These are phyloP conservation scores for Heliopora coerulea DNA, from an alignment of 92 coral and sea anemone genomes.

Conservation along the genomic window DNA sequence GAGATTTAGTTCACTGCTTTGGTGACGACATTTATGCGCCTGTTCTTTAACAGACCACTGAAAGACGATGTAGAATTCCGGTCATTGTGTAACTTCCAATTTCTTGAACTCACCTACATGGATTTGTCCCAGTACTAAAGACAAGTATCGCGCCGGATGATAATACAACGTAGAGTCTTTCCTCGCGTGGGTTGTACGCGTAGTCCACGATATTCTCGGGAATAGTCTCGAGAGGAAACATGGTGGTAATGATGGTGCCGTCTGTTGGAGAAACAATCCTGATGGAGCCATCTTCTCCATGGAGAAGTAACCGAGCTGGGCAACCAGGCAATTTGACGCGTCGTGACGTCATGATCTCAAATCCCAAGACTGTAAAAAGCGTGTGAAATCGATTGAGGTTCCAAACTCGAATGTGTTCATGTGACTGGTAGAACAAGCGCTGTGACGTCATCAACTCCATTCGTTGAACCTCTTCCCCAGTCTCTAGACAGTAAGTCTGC, in stretches of 20 bases:
- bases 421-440: slow-evolving; percentile 69
- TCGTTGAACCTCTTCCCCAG: slow-evolving; percentile 79
- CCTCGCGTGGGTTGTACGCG: slow-evolving; percentile 79
- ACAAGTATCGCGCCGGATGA: slow-evolving; percentile 76
- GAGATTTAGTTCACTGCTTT: too few relatives aligned
- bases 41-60: too few relatives aligned
- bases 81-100: too few relatives aligned
- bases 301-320: slow-evolving; percentile 75
- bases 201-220: slow-evolving; percentile 67
- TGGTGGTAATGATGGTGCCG: slow-evolving; percentile 77
- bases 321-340: slow-evolving; percentile 73
- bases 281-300: slow-evolving; percentile 86
- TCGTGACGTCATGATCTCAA: slow-evolving; percentile 55
- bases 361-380: slow-evolving; percentile 78
- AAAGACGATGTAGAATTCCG: too few relatives aligned
- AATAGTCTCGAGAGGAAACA: slow-evolving; percentile 78
- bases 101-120: slow-evolving; percentile 99
- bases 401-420: slow-evolving; percentile 85
- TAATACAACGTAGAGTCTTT: slow-evolving; percentile 77
- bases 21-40: too few relatives aligned
- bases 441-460: slow-evolving; percentile 75
- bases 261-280: slow-evolving; percentile 88
- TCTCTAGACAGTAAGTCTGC: slow-evolving; percentile 83
- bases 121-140: slow-evolving; percentile 82
- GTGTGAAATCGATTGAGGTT: slow-evolving; percentile 84